These are phyloP conservation scores for Hylaeus anthracinus DNA, from an alignment of 1,140 invertebrate species.

Conservation along the genomic window DNA sequence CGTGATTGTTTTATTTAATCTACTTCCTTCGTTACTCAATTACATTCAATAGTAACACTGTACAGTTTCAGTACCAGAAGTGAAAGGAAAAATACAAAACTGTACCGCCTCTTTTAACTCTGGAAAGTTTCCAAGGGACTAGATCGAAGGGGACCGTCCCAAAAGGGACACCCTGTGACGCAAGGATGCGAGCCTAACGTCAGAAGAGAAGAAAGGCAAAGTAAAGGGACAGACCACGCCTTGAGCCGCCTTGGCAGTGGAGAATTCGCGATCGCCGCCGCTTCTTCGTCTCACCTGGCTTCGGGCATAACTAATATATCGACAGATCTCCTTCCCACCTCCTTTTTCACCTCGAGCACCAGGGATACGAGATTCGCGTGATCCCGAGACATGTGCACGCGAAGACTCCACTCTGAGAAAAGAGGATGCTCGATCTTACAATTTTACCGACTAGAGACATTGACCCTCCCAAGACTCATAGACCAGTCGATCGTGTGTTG, in stretches of 20 bases:
- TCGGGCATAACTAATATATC: conserved; percentile 64
- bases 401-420: neutral
- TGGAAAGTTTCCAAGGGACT: neutral
- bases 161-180: conserved; percentile 12
- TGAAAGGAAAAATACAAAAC: too few relatives aligned
- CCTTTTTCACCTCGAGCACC: conserved; percentile 18
- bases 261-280: conserved; percentile 57
- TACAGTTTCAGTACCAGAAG: too few relatives aligned
- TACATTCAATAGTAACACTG: too few relatives aligned
- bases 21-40: too few relatives aligned
- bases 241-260: conserved; percentile 62
- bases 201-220: conserved; percentile 51
- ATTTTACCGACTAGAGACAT: too few relatives aligned
- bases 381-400: conserved; percentile 25
- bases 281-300: conserved; percentile 59
- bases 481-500: too few relatives aligned
- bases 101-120: neutral
- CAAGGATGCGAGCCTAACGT: conserved; percentile 14
- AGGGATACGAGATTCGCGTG: conserved; percentile 48
- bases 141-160: neutral
- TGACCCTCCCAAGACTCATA: too few relatives aligned
- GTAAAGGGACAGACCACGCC: conserved; percentile 67
- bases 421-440: neutral
- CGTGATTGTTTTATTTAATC: too few relatives aligned
- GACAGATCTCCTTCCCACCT: conserved; percentile 20